Percentiles rank a stretch among this genome's conserved stretches.
These are phyloP conservation scores for Actinia tenebrosa DNA, from an alignment of 64 coral and sea anemone species.

Conservation along the genomic window DNA sequence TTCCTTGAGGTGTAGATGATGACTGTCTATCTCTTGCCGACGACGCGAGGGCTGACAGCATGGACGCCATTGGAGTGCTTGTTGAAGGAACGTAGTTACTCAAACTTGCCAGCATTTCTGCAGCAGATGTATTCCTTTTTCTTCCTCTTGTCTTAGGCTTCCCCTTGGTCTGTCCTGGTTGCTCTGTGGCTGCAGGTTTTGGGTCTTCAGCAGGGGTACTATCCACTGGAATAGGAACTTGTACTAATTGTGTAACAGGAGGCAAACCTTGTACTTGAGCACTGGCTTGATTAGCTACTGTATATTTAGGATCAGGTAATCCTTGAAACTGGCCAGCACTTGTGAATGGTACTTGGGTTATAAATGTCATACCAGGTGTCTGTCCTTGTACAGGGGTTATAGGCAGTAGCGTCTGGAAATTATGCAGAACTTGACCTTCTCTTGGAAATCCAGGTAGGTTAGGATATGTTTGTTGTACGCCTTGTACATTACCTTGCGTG, in stretches of 20 bases:
- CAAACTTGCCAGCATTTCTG: conserved; percentile 79
- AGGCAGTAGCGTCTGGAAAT: conserved; percentile 72
- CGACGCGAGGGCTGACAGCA: conserved; percentile 82
- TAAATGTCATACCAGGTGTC: conserved; percentile 67
- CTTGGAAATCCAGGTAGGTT: conserved; percentile 53
- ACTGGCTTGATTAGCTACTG: conserved; percentile 55
- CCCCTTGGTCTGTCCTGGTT: conserved; percentile 21
- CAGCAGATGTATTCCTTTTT: conserved; percentile 73
- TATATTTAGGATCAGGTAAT: conserved; percentile 55
- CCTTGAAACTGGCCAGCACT: conserved; percentile 48
- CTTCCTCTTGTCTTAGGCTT: conserved; percentile 44
- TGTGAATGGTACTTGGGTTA: conserved; percentile 61
- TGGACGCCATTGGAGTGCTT: conserved; percentile 85
- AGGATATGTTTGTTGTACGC: not conserved
- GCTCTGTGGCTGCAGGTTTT: conserved; percentile 47
- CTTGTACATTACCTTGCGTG: conserved; percentile 4
- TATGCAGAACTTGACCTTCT: conserved; percentile 87
- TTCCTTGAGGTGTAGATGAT: not conserved
- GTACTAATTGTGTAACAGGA: conserved; percentile 18
- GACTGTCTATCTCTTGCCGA: conserved; percentile 23
- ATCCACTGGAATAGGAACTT: conserved; percentile 40
- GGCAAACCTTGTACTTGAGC: conserved; percentile 35
- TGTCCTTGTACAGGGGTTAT: conserved; percentile 73
- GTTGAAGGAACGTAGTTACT: conserved; percentile 54
- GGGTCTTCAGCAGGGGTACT: conserved; percentile 30